Conservation (phyloP, 2,113 vertebrate genomes). For the Chiloscyllium plagiosum region DNA sequence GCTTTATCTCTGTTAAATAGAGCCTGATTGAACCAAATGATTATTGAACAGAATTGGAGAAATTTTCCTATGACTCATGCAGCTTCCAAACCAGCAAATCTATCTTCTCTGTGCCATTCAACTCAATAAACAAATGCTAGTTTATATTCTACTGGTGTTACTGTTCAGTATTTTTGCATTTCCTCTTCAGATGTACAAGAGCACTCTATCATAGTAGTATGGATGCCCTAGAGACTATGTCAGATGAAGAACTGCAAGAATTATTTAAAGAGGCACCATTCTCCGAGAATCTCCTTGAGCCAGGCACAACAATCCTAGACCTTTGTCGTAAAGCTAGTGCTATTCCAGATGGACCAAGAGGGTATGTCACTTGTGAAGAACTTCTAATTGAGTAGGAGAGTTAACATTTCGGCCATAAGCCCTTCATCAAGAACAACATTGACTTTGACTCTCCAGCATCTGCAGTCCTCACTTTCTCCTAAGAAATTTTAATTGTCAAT, state of each 20-base stretch:
- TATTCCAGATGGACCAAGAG: conserved; percentile 78
- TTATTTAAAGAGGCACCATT: conserved; percentile 81
- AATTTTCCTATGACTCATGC: background rate
- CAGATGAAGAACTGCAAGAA: conserved; percentile 80
- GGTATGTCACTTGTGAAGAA: conserved; percentile 54
- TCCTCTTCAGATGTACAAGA: conserved; percentile 68
- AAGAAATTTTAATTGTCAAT: background rate
- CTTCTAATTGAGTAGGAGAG: too few relatives aligned
- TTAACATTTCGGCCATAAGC: too few relatives aligned
- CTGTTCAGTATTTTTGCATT: conserved; percentile 37
- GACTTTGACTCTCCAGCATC: too few relatives aligned
- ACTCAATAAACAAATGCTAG: too few relatives aligned
- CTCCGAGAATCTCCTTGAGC: conserved; percentile 79
- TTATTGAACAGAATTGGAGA: background rate
- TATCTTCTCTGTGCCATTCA: too few relatives aligned
- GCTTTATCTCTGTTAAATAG: background rate
- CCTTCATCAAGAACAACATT: too few relatives aligned
- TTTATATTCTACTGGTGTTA: background rate
- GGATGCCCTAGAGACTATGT: conserved; percentile 77
- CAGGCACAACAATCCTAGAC: conserved; percentile 77
- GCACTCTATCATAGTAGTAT: conserved; percentile 74
- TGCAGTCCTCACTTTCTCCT: too few relatives aligned
- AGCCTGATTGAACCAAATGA: background rate
- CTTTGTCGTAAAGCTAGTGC: conserved; percentile 71
- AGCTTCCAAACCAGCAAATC: background rate